phyloP scores from a whole-genome alignment of 2,797 vertebrate genomes.

The Hydrolagus colliei region DNA sequence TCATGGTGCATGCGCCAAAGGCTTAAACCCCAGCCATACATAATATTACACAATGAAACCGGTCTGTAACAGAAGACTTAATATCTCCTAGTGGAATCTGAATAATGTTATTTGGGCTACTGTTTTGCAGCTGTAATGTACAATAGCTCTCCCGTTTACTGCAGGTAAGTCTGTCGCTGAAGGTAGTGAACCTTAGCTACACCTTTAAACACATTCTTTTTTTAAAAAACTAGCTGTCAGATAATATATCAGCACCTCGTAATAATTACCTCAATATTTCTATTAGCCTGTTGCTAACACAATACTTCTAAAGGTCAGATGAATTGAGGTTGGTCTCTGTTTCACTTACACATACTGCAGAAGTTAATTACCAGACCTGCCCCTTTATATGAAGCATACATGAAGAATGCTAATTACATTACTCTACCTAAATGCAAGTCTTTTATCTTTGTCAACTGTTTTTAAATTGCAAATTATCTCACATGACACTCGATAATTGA shows the following conservation, averaged over 20 bases:
- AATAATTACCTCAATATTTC: not conserved
- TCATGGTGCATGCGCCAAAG: not conserved
- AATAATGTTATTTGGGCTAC: not conserved
- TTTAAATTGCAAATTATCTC: no score
- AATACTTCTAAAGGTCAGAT: no score
- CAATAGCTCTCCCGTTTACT: not conserved
- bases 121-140: not conserved
- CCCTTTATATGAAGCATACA: no score
- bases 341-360: no score
- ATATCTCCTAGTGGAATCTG: not conserved
- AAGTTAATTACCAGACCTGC: no score
- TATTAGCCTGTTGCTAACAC: not conserved
- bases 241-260: not conserved
- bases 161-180: not conserved
- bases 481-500: no score
- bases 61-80: not conserved
- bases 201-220: not conserved
- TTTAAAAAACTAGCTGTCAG: not conserved
- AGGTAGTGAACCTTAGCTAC: no score
- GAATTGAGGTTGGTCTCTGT: no score
- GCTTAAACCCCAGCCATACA: not conserved
- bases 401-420: no score
- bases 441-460: no score
- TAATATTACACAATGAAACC: not conserved
- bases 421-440: no score